Percentiles rank a stretch among this genome's conserved stretches.
Conservation (phyloP, 2,113 vertebrate genomes). For the Pyxicephalus adspersus region DNA sequence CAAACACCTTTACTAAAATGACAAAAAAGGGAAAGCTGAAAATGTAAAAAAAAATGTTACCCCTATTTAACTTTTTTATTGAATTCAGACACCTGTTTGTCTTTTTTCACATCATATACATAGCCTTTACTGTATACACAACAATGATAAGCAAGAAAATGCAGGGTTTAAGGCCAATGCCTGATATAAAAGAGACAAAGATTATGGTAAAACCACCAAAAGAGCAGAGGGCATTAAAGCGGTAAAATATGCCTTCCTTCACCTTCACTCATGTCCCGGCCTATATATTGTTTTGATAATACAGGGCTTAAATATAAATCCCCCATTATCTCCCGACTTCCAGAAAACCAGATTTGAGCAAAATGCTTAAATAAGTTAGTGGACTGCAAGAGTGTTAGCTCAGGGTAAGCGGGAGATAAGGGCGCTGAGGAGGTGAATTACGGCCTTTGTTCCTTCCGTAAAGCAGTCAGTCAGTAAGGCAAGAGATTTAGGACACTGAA, state of each 20-base stretch:
- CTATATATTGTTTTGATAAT: conserved; percentile 46
- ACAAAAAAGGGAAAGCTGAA: no score
- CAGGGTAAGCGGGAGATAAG: conserved; percentile 41
- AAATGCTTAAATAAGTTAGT: conserved; percentile 41
- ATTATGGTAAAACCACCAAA: conserved; percentile 25
- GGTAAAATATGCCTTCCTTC: conserved; percentile 22
- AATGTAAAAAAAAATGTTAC: no score
- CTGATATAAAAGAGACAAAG: conserved; percentile 8
- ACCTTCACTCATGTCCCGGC: conserved; percentile 8
- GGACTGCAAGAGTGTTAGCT: conserved; percentile 14
- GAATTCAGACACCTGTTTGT: not conserved
- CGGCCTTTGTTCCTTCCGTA: conserved; percentile 6
- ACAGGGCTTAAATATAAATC: conserved; percentile 48
- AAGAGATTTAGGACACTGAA: conserved; percentile 23
- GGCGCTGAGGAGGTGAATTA: conserved; percentile 36
- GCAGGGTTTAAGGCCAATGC: conserved; percentile 20
- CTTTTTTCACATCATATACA: no score
- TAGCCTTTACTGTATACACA: no score
- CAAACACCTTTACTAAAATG: no score
- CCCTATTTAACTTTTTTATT: not conserved
- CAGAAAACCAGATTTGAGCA: conserved; percentile 35
- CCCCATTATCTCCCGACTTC: conserved; percentile 39
- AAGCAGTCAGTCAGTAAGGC: conserved; percentile 37
- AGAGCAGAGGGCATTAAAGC: conserved; percentile 39
- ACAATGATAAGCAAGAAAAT: not conserved